phyloP scores from a whole-genome alignment of 2,797 vertebrate species.

The Eremophila alpestris region DNA sequence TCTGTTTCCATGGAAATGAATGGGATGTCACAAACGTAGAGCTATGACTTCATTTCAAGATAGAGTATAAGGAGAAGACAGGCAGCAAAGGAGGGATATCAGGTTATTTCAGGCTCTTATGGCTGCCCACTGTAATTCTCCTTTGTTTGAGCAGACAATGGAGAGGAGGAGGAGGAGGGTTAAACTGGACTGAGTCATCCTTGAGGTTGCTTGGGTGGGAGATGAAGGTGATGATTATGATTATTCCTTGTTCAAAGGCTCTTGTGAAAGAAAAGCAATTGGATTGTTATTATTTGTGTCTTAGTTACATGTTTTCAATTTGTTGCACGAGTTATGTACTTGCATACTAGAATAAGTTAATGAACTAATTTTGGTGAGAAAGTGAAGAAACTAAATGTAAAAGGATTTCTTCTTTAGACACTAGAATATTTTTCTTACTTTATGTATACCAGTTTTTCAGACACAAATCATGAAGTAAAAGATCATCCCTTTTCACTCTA shows the following conservation, averaged over 20 bases:
- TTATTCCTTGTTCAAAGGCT: background rate
- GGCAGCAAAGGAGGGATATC: background rate
- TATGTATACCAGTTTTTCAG: background rate
- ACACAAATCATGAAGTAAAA: background rate
- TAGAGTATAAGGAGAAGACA: background rate
- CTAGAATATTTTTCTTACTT: background rate
- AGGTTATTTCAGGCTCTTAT: background rate
- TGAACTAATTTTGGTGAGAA: background rate
- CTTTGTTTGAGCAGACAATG: background rate
- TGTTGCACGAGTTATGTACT: background rate
- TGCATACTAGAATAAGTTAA: background rate
- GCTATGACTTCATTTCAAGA: conserved; percentile 35
- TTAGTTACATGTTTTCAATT: background rate
- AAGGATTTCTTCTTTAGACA: background rate
- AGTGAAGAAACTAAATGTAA: background rate
- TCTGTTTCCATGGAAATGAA: conserved; percentile 66
- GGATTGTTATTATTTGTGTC: background rate
- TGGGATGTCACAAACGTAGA: conserved; percentile 16
- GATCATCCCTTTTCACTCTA: background rate
- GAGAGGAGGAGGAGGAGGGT: background rate
- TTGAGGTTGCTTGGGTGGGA: background rate
- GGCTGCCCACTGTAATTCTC: background rate
- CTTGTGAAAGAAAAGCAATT: background rate
- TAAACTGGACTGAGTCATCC: background rate
- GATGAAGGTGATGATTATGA: background rate